Base-by-base conservation (phyloP, 2,797 vertebrate species). In the Acanthopagrus latus region DNA sequence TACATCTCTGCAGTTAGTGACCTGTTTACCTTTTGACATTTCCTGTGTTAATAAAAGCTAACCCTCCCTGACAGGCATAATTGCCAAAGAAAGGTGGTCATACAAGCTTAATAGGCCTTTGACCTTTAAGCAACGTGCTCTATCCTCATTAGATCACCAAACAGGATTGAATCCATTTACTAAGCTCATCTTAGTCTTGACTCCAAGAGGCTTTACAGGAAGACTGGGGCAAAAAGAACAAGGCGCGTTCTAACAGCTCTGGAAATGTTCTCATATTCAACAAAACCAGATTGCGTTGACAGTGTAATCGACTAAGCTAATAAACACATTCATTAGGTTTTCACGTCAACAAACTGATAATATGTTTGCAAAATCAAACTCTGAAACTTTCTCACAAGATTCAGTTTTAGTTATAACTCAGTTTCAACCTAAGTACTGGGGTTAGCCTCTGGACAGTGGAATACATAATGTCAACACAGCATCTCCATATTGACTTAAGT, bases 11-110 rank as follows among this genome's bases (percentile, higher is more conserved):
- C 73, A 70, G 74, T 68, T 62, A 72, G 78, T 88, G 91, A 84
- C 87, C 88, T 64, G 60, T 77, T 91, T 89, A 90, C 88, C 88
- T 87, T 86, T 71, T 86, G 86, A 90, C 90, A 91, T 91, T 84
- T 89, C 64, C 80, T 64, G 62, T 62, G 76, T 78, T 85, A 71
- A 81, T 84, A 58, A 78, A 82, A 78, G 69, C 74, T 79, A 82
- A 89, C 58, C 41, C 73, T 55, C 54, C 57, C 60, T 69, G 82
- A 87, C 88, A 79, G 80, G 54, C 18, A 1, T 84, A 88, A 88
- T 89, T 90, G 87, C 81, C 74, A 80, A 74, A 85, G 69, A 84
- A 83, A 82, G 69, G 82, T 86, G 83, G 80, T 83, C 85, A 84
- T 62, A 76, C 44, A 68, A 81, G 85, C 87, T 90, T 90, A 87